These are phyloP conservation scores for Ptychodera flava DNA, from an alignment of 35 echinoderm and acorn worm species.

Conservation along the genomic window DNA sequence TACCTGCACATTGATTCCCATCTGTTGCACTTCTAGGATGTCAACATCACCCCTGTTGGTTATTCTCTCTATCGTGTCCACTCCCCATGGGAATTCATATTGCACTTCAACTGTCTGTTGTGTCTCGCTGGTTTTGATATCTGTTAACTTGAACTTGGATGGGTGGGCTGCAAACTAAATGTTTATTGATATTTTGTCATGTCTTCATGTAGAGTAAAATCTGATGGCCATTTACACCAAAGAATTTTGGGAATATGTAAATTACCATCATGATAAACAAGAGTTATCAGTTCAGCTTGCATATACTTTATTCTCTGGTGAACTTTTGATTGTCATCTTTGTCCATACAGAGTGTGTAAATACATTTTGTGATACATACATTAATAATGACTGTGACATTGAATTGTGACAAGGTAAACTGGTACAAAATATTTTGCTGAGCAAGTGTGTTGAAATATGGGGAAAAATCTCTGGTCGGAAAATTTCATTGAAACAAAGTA, in stretches of 20 bases:
- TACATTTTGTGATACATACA: too few relatives aligned
- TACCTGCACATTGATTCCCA: conserved; percentile 37
- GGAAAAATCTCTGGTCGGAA: too few relatives aligned
- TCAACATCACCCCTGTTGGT: conserved; percentile 47
- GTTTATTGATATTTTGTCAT: neutral
- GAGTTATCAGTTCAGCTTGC: too few relatives aligned
- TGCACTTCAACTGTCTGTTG: conserved; percentile 56
- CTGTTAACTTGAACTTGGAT: conserved; percentile 59
- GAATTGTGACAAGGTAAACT: too few relatives aligned
- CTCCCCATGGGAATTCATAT: conserved; percentile 86
- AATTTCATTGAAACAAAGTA: too few relatives aligned
- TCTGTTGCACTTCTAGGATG: conserved; percentile 37
- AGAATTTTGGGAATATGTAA: neutral
- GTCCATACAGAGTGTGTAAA: too few relatives aligned
- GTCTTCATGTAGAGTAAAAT: neutral
- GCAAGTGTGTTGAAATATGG: too few relatives aligned
- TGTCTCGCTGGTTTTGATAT: conserved; percentile 30
- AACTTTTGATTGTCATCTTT: too few relatives aligned
- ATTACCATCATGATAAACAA: neutral
- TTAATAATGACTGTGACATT: too few relatives aligned
- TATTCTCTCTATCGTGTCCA: conserved; percentile 79
- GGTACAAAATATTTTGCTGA: too few relatives aligned
- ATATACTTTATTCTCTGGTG: too few relatives aligned
- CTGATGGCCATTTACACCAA: neutral
- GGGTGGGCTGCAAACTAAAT: conserved; percentile 61